These are phyloP conservation scores for Alectura lathami DNA, from an alignment of 2,113 vertebrate species.

Conservation along the genomic window DNA sequence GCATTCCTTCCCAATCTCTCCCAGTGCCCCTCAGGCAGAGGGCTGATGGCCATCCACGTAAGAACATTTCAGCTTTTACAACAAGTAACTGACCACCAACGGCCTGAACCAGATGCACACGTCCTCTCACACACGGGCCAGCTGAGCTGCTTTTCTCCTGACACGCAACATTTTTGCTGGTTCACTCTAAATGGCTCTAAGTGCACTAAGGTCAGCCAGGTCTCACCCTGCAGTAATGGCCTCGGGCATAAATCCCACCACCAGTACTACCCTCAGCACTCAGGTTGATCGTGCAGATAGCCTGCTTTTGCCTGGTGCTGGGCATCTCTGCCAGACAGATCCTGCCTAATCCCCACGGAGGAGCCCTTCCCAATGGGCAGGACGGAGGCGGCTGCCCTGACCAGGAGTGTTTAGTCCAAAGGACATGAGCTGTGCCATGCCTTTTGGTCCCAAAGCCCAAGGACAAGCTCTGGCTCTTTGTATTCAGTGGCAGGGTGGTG, in stretches of 20 bases:
- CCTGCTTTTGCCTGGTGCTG: not conserved
- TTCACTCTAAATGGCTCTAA: not conserved
- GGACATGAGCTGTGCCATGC: not conserved
- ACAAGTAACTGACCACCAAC: not conserved
- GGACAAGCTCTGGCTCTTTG: not conserved
- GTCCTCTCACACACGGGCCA: rapidly evolving
- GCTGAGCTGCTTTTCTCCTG: not conserved
- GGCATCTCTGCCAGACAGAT: not conserved
- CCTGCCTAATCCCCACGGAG: not conserved
- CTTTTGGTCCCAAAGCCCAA: not conserved
- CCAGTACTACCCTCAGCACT: rapidly evolving
- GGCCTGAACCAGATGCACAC: not conserved
- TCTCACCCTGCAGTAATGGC: not conserved
- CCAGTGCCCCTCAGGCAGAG: not conserved
- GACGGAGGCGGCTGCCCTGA: not conserved
- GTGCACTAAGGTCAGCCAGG: not conserved
- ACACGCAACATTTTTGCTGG: not conserved
- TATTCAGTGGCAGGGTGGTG: not conserved
- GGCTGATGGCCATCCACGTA: not conserved
- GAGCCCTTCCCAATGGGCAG: not conserved
- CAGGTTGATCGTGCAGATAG: not conserved
- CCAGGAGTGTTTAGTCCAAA: not conserved
- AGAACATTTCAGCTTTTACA: not conserved
- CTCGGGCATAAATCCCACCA: not conserved
- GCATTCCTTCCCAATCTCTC: not conserved